Evolutionary conservation across 2,888 invertebrate genomes (phyloP).

Genomic region (Cantharis rustica): DNA sequence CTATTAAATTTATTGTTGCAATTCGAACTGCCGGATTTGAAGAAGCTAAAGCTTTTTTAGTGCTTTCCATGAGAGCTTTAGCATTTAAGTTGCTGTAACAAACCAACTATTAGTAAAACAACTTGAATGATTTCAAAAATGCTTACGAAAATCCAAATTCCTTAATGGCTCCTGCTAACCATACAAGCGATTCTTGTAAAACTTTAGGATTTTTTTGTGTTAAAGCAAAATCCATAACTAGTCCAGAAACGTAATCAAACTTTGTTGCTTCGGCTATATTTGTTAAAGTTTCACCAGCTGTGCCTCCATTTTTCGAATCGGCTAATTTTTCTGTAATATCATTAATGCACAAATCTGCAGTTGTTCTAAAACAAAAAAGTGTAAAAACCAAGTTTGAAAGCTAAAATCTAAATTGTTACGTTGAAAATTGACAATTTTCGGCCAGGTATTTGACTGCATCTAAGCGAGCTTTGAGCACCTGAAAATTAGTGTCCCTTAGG

Average conservation of each 20-base stretch:
- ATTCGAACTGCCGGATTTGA: constrained; percentile 85
- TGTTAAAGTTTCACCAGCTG: constrained; percentile 72
- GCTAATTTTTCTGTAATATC: constrained; percentile 86
- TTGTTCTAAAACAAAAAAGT: constrained; percentile 59
- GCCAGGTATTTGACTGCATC: constrained; percentile 80
- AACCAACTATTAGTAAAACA: neutral
- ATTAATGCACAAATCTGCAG: constrained; percentile 74
- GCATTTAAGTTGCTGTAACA: constrained; percentile 63
- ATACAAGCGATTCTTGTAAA: constrained; percentile 81
- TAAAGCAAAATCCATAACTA: constrained; percentile 76
- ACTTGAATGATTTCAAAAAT: neutral
- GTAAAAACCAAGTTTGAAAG: neutral
- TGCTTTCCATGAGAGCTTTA: constrained; percentile 73
- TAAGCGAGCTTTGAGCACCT: constrained; percentile 82
- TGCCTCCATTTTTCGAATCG: constrained; percentile 76
- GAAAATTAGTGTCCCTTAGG: constrained; percentile 87
- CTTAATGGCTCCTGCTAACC: constrained; percentile 77
- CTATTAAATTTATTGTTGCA: constrained; percentile 74
- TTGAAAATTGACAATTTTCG: constrained; percentile 73
- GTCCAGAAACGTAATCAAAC: constrained; percentile 74
- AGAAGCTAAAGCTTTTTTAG: constrained; percentile 82
- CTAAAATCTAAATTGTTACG: constrained; percentile 54
- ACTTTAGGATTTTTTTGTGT: constrained; percentile 90
- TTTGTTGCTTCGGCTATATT: constrained; percentile 79
- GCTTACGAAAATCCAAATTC: constrained; percentile 87